These are phyloP conservation scores for Lepus europaeus DNA, from an alignment of 2,113 vertebrate species.

Conservation along the genomic window DNA sequence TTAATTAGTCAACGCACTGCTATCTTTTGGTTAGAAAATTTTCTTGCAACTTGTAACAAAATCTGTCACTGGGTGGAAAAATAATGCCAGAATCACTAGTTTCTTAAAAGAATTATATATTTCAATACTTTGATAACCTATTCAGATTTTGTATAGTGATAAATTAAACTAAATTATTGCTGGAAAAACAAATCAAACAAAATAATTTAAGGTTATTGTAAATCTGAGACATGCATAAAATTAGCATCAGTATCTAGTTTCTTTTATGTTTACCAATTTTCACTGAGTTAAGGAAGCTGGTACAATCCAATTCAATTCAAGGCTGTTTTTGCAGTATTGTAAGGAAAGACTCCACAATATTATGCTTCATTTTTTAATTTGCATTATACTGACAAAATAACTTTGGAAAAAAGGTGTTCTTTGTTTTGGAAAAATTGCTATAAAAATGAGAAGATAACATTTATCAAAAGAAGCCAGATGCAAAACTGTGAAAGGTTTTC, in stretches of 20 bases:
- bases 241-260: conserved; percentile 81
- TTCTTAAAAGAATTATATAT: conserved; percentile 72
- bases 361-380: conserved; percentile 86
- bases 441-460: conserved; percentile 83
- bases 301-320: conserved; percentile 85
- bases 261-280: conserved; percentile 85
- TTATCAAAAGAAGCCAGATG: conserved; percentile 79
- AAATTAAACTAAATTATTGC: conserved; percentile 80
- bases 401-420: conserved; percentile 78
- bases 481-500: conserved; percentile 68
- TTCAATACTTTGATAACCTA: conserved; percentile 79
- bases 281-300: conserved; percentile 85
- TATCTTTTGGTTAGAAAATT: conserved; percentile 85
- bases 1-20: conserved; percentile 87
- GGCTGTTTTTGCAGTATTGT: conserved; percentile 81
- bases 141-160: conserved; percentile 70
- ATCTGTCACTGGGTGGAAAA: conserved; percentile 80
- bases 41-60: conserved; percentile 81
- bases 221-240: conserved; percentile 84
- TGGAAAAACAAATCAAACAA: conserved; percentile 85
- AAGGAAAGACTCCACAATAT: conserved; percentile 81
- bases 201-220: conserved; percentile 86
- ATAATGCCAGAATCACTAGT: conserved; percentile 78
- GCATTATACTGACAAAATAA: conserved; percentile 85
- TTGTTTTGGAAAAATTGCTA: conserved; percentile 80